A percentile compares a stretch with the other conserved stretches of the same genome.
These are phyloP conservation scores for Malurus leucopterus DNA, from an alignment of 2,797 vertebrate species.

Conservation along the genomic window DNA sequence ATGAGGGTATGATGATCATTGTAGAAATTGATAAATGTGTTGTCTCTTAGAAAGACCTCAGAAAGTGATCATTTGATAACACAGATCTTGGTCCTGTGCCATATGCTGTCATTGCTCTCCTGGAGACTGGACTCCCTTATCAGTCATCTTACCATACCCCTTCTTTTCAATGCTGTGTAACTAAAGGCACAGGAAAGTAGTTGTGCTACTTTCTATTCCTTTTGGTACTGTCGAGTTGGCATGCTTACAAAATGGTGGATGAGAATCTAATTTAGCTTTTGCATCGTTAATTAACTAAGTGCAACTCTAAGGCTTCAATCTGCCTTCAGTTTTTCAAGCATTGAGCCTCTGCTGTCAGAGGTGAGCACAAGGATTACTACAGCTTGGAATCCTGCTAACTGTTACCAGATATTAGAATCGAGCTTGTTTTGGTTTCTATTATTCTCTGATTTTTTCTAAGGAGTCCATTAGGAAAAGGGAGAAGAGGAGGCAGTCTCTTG, in stretches of 20 bases:
- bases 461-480: neutral
- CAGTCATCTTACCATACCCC: neutral
- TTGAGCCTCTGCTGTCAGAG: neutral
- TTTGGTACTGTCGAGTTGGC: neutral
- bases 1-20: neutral
- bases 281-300: neutral
- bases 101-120: neutral
- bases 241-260: neutral
- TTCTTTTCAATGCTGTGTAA: neutral
- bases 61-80: neutral
- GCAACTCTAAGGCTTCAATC: neutral
- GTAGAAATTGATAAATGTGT: neutral
- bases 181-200: neutral
- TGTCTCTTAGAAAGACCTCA: neutral
- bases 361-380: neutral
- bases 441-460: neutral
- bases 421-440: neutral
- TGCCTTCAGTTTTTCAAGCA: neutral
- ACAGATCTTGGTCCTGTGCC: neutral
- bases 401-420: neutral
- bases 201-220: neutral
- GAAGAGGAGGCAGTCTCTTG: neutral
- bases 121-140: neutral
- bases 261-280: constrained; percentile 18
- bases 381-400: neutral